Percentiles rank a stretch among this genome's conserved stretches.
Evolutionary conservation across 2,113 vertebrate species (phyloP).

Genomic region (Malurus melanocephalus): DNA sequence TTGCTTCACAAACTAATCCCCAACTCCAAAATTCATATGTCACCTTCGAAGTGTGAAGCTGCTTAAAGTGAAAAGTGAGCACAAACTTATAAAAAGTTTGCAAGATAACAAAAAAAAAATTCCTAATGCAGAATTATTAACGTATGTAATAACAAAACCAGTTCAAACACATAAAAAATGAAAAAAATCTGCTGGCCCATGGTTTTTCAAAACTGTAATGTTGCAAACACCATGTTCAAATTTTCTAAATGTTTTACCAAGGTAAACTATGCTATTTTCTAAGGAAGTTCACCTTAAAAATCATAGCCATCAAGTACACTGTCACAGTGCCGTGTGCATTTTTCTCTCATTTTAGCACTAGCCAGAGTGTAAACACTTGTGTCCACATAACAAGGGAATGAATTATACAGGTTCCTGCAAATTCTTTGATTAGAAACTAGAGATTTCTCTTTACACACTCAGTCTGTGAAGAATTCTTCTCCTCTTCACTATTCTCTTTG

Average conservation of each 20-base stretch:
- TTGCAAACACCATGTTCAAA: neutral
- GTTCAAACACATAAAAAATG: neutral
- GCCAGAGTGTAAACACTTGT: neutral
- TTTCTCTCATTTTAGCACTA: neutral
- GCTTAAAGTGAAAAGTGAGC: neutral
- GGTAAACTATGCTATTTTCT: neutral
- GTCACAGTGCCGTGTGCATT: too few relatives aligned
- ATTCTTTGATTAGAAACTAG: neutral
- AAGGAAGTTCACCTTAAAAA: neutral
- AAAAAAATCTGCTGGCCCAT: accelerated
- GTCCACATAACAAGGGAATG: neutral
- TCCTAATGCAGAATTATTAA: neutral
- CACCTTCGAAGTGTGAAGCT: neutral
- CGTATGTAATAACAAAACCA: neutral
- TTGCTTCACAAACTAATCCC: neutral
- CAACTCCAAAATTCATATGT: neutral
- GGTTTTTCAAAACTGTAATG: neutral
- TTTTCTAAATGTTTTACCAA: neutral
- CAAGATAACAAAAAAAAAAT: neutral
- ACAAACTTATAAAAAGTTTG: neutral
- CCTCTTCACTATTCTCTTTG: neutral
- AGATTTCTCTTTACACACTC: neutral
- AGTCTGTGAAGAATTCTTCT: accelerated
- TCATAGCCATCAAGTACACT: neutral
- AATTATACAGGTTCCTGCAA: neutral